Evolutionary conservation across 1,140 invertebrate genomes (phyloP).

Genomic region (Nasonia giraulti): DNA sequence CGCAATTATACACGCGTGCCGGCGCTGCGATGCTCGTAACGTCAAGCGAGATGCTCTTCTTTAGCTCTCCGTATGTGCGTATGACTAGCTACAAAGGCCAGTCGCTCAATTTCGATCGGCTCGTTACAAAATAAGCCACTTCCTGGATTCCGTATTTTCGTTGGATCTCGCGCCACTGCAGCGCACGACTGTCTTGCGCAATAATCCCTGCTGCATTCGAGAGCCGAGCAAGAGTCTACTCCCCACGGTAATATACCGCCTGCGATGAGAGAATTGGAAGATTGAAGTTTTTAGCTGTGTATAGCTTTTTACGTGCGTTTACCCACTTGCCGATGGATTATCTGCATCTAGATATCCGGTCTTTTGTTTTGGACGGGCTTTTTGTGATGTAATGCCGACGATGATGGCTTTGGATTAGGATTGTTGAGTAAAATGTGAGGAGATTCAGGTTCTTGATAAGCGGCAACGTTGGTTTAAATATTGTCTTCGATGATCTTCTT

Average conservation of each 20-base stretch:
- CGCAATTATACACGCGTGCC: neutral
- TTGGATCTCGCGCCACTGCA: neutral
- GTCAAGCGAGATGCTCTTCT: neutral
- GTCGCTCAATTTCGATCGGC: slow-evolving; percentile 25
- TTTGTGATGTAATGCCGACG: neutral
- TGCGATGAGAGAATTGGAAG: neutral
- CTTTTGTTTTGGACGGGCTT: neutral
- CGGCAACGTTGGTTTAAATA: no score
- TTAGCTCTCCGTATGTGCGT: neutral
- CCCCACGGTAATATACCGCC: slow-evolving; percentile 8
- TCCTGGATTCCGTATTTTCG: neutral
- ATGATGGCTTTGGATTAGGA: neutral
- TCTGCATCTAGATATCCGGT: neutral
- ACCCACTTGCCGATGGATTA: neutral
- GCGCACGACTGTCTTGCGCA: neutral
- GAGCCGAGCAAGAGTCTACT: neutral
- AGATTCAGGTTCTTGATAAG: neutral
- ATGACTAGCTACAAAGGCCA: neutral
- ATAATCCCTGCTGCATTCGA: neutral
- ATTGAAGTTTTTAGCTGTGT: neutral
- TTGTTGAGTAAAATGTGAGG: no score
- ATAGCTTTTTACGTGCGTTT: neutral
- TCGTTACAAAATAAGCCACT: slow-evolving; percentile 21
- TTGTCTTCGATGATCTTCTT: no score
- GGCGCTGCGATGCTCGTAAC: neutral